These are phyloP conservation scores for Galemys pyrenaicus DNA, from an alignment of 2,113 vertebrate species.

Conservation along the genomic window DNA sequence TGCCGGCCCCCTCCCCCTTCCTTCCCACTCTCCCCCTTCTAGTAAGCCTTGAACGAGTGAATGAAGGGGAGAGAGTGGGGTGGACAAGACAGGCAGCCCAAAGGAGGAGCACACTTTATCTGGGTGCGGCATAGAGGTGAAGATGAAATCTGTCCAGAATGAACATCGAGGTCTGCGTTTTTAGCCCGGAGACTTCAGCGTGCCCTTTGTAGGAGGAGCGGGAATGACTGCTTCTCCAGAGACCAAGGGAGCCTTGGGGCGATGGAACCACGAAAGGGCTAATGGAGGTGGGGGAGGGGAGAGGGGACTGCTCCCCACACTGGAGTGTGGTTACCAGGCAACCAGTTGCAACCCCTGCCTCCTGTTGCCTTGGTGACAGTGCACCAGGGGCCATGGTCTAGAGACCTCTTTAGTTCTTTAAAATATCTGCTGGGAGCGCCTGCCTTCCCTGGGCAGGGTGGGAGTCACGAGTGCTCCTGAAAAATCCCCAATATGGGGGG, in stretches of 20 bases:
- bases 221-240: not conserved
- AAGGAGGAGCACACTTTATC: conserved; percentile 3
- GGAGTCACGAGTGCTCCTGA: not conserved
- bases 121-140: not conserved
- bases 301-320: conserved; percentile 22
- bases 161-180: not conserved
- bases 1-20: not conserved
- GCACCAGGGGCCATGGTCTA: not conserved
- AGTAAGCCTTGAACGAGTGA: no score
- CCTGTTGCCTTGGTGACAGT: conserved; percentile 66
- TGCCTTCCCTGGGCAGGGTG: not conserved
- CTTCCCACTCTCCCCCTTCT: not conserved
- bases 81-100: not conserved
- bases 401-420: conserved; percentile 50
- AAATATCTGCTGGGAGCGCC: not conserved
- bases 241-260: not conserved
- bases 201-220: not conserved
- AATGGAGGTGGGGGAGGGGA: conserved; percentile 35
- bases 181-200: not conserved
- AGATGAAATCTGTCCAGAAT: not conserved
- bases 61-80: not conserved
- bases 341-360: conserved; percentile 54
- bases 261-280: conserved; percentile 59
- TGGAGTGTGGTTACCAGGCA: conserved; percentile 68
- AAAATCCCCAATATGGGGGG: not conserved